A percentile compares a stretch with the other conserved stretches of the same genome.
phyloP scores from a whole-genome alignment of 2,888 invertebrate species.

The Patella caerulea region DNA sequence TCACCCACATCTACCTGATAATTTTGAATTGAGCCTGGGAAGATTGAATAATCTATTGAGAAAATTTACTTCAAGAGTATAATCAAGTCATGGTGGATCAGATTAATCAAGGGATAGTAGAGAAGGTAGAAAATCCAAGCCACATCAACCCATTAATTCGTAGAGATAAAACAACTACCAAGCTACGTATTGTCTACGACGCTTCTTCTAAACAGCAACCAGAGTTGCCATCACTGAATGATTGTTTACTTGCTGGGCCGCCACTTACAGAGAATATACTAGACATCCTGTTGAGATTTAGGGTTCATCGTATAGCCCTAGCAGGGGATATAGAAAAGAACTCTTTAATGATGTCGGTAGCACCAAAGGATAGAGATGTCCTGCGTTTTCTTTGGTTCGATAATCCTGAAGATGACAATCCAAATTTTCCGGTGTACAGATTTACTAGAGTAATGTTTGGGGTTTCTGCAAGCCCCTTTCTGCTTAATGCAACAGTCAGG shows the following conservation, averaged over 20 bases:
- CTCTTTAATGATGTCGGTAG: background rate
- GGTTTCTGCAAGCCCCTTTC: background rate
- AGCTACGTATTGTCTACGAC: background rate
- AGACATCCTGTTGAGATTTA: background rate
- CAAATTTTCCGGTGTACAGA: background rate
- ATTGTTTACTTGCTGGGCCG: background rate
- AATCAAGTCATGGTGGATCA: background rate
- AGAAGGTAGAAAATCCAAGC: background rate
- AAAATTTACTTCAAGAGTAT: background rate
- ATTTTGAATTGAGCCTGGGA: background rate
- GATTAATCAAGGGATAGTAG: background rate
- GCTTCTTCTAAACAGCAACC: background rate
- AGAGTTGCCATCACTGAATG: background rate
- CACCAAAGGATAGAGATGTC: background rate
- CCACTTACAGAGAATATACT: background rate
- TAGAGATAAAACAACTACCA: background rate
- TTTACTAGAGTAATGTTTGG: background rate
- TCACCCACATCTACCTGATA: background rate
- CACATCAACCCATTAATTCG: background rate
- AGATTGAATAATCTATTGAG: background rate
- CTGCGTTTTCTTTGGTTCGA: background rate
- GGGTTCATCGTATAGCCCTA: background rate
- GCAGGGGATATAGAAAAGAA: background rate
- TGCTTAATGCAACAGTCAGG: background rate
- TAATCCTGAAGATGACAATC: background rate